A percentile compares a stretch with the other conserved stretches of the same genome.
Conservation (phyloP, 2,888 invertebrate species). For the Mamestra brassicae region DNA sequence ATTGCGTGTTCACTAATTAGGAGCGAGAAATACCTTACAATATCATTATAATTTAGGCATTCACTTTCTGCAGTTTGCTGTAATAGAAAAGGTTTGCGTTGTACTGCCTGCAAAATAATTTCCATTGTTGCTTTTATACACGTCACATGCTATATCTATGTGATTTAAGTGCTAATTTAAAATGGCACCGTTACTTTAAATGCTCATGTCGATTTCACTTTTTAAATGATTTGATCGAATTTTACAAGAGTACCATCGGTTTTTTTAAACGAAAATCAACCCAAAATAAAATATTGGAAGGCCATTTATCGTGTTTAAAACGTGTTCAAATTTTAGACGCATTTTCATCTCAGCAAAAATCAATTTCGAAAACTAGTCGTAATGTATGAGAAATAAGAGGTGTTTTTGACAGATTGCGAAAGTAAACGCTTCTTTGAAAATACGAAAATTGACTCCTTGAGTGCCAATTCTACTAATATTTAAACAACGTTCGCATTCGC, state of each 20-base stretch:
- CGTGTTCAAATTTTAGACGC: too few species aligned
- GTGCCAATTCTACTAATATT: too few species aligned
- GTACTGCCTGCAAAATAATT: slow-evolving; percentile 37
- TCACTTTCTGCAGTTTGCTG: slow-evolving; percentile 68
- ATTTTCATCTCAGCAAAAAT: too few species aligned
- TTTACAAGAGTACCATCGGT: not conserved
- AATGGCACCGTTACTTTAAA: not conserved
- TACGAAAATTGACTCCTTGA: too few species aligned
- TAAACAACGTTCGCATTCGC: too few species aligned
- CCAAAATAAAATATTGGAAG: too few species aligned
- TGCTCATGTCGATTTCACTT: not conserved
- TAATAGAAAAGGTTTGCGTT: slow-evolving; percentile 60
- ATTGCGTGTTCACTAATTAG: slow-evolving; percentile 57
- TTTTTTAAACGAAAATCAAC: not conserved
- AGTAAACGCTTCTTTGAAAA: too few species aligned
- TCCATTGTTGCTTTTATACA: slow-evolving; percentile 25
- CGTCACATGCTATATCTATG: slow-evolving; percentile 8
- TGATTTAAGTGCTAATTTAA: not conserved
- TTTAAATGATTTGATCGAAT: not conserved
- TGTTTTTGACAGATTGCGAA: too few species aligned
- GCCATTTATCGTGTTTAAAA: too few species aligned
- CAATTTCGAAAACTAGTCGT: too few species aligned
- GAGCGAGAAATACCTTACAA: slow-evolving; percentile 67
- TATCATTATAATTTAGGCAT: slow-evolving; percentile 68
- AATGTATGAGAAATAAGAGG: too few species aligned